phyloP scores from a whole-genome alignment of 2,888 invertebrate genomes.

The Lomographa bimaculata region DNA sequence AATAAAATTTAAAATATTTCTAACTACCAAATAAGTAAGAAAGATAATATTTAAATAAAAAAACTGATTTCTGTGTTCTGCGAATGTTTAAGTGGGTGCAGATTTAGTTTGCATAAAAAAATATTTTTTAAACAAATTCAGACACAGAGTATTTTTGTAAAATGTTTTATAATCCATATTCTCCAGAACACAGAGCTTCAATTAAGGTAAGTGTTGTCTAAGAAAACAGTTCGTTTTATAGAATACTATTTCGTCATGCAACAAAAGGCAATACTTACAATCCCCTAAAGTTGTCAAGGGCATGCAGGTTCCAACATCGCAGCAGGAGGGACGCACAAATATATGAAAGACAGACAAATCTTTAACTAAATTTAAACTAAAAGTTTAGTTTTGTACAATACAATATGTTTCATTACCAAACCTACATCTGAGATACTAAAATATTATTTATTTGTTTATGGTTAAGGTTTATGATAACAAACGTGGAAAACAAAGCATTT shows the following conservation, averaged over 20 bases:
- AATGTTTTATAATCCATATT: too few species aligned
- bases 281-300: conserved; percentile 74
- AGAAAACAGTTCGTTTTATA: too few species aligned
- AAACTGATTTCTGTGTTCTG: too few species aligned
- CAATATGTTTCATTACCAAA: too few species aligned
- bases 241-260: conserved; percentile 42
- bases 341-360: conserved; percentile 60
- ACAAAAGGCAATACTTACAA: conserved; percentile 69
- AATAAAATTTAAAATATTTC: conserved; percentile 30
- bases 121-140: too few species aligned
- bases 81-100: too few species aligned
- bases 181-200: too few species aligned
- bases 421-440: conserved; percentile 3
- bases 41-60: neutral
- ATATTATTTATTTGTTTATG: conserved; percentile 14
- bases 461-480: conserved; percentile 13
- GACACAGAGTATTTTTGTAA: too few species aligned
- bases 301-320: conserved; percentile 76
- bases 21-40: conserved; percentile 13
- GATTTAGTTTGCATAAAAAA: too few species aligned
- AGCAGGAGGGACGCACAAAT: conserved; percentile 65
- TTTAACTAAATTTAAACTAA: conserved; percentile 27
- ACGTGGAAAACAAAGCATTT: conserved; percentile 28
- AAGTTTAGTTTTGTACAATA: too few species aligned
- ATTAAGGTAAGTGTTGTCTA: too few species aligned